phyloP scores from a whole-genome alignment of 2,888 invertebrate species.

The Stenurella melanura region DNA sequence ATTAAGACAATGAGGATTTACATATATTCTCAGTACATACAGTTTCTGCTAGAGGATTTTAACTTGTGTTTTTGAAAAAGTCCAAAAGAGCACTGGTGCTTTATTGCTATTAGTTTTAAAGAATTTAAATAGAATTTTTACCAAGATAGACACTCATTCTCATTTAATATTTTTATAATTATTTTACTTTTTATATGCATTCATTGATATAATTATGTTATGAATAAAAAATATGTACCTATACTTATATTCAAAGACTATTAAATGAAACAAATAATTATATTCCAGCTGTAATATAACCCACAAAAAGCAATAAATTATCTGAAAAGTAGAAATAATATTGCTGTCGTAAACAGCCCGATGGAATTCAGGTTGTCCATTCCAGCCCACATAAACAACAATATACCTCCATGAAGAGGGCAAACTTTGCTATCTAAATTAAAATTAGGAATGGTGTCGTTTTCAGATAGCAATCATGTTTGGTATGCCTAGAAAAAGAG shows the following conservation, averaged over 20 bases:
- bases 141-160: too few relatives aligned
- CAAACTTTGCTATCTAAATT: conserved; percentile 56
- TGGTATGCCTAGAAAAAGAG: conserved; percentile 52
- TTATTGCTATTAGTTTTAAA: too few relatives aligned
- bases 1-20: too few relatives aligned
- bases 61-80: too few relatives aligned
- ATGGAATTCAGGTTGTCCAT: conserved; percentile 16
- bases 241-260: not conserved
- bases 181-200: too few relatives aligned
- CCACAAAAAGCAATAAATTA: not conserved
- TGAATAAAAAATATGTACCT: too few relatives aligned
- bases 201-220: too few relatives aligned
- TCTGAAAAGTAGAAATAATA: not conserved
- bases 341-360: not conserved
- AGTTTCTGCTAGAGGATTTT: too few relatives aligned
- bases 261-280: not conserved
- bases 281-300: not conserved
- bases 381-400: conserved; percentile 33
- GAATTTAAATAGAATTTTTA: too few relatives aligned
- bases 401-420: conserved; percentile 41
- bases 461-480: conserved; percentile 59
- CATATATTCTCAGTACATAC: too few relatives aligned
- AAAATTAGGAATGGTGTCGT: conserved; percentile 58
- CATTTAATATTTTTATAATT: too few relatives aligned
- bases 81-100: too few relatives aligned